phyloP scores from a whole-genome alignment of 1,140 invertebrate genomes.

The Colletes latitarsis region DNA sequence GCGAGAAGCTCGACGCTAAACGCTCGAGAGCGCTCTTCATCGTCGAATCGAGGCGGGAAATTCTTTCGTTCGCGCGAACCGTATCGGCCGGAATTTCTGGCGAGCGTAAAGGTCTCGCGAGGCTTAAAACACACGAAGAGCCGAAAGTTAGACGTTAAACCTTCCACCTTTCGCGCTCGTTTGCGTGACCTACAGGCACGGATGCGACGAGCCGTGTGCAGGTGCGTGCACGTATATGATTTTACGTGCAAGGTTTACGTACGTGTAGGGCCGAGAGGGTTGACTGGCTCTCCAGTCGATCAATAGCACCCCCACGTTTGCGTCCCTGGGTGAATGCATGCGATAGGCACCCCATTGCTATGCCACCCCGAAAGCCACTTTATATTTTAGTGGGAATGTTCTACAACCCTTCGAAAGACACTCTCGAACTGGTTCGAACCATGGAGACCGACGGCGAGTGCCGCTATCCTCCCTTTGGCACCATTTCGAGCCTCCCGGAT shows the following conservation, averaged over 20 bases:
- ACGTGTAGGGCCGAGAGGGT: conserved; percentile 75
- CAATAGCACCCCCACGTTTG: conserved; percentile 75
- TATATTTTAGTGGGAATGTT: conserved; percentile 81
- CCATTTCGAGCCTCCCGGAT: conserved; percentile 14
- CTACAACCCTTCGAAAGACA: conserved; percentile 77
- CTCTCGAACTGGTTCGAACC: conserved; percentile 64
- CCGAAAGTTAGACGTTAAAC: conserved; percentile 47
- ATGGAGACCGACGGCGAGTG: conserved; percentile 19
- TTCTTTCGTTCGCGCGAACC: no score
- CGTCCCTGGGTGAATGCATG: conserved; percentile 74
- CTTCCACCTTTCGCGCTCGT: conserved; percentile 31
- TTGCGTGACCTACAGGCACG: conserved; percentile 52
- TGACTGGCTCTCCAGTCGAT: conserved; percentile 78
- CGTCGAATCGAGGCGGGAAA: no score
- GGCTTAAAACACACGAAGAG: not conserved
- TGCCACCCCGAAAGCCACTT: conserved; percentile 78
- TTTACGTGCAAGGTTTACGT: conserved; percentile 61
- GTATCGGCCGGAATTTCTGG: no score
- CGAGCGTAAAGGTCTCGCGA: not conserved
- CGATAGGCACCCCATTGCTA: conserved; percentile 78
- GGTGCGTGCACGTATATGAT: conserved; percentile 51
- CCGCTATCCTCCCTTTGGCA: conserved; percentile 1
- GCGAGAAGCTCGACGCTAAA: no score
- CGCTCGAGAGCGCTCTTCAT: no score
- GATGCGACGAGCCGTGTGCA: conserved; percentile 44